These are phyloP conservation scores for Ptilonorhynchus violaceus DNA, from an alignment of 2,113 vertebrate genomes.

Conservation along the genomic window DNA sequence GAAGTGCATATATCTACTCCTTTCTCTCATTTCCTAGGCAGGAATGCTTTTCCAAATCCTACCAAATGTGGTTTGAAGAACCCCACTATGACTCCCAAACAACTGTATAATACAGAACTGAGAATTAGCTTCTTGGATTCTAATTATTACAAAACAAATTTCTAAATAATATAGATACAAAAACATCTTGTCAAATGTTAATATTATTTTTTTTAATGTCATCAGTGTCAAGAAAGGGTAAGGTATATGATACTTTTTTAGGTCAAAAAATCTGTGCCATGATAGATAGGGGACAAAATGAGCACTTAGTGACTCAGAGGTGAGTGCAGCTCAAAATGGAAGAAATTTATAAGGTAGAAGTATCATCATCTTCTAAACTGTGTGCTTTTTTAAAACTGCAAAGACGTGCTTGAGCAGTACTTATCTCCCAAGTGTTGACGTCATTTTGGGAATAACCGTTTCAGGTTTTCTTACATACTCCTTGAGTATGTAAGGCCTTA, in stretches of 20 bases:
- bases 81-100: background rate
- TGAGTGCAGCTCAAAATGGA: background rate
- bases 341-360: background rate
- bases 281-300: background rate
- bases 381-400: constrained; percentile 37
- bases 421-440: background rate
- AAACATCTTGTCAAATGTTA: background rate
- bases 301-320: background rate
- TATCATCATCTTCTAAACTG: background rate
- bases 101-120: background rate
- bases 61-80: background rate
- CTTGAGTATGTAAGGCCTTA: constrained; percentile 15
- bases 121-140: background rate
- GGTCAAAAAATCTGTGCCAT: background rate
- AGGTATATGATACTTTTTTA: background rate
- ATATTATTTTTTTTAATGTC: background rate
- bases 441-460: constrained; percentile 13
- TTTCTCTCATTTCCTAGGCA: background rate
- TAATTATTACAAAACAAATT: background rate
- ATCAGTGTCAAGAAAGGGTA: background rate
- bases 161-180: background rate
- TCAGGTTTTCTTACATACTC: constrained; percentile 34
- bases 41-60: background rate
- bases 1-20: background rate
- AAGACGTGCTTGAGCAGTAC: background rate